Base-by-base conservation (phyloP, 2,797 vertebrate species). In the Melanotaenia parkinsoni region DNA sequence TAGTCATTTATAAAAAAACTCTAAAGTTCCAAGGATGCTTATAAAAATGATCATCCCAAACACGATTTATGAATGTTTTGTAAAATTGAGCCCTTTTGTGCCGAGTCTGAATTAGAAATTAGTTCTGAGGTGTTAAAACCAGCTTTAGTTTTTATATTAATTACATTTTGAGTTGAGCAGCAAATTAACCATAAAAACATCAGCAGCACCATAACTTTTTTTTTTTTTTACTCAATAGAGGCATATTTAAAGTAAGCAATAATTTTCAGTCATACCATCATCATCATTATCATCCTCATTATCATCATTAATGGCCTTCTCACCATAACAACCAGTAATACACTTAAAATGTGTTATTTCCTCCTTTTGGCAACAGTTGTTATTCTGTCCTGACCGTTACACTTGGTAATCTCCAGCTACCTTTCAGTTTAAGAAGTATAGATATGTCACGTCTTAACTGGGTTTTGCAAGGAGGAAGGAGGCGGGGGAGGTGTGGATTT, bases 361-460 rank as follows among this genome's bases (percentile, higher is more conserved):
- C 50, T 61, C 59, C 68, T 61, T 38, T 30, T 59, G 33, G 60
- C 65, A 40, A 26, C 24, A 62, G 38, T 33, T 10, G 57, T 16
- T 11, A 64, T 51, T 60, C 56, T 71, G 37, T 58, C 32, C 51
- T 51, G 45, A 58, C 43, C 58, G 33, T 66, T 74, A 76, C 7
- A 66, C 72, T 66, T 38, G 45, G 57, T 61, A 80, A 87, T 88
- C 82, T 81, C 58, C 38, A 16, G 68, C 79, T 74, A 80, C 72
- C 79, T 83, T 83, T 63, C 80, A 58, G 59, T 82, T 84, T 61
- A 80, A 78, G 68, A 79, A 75, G 73, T 75, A 70, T 67, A 70
- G 63, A 77, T 58, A 57, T 66, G 77, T 83, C 81, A 81, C 70
- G 70, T 86, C 77, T 80, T 82, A 72, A 74, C 69, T 60, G 73